Evolutionary conservation across 37 sponge, comb jelly and placozoan genomes (phyloP).

Genomic region (Theonella swinhoei): DNA sequence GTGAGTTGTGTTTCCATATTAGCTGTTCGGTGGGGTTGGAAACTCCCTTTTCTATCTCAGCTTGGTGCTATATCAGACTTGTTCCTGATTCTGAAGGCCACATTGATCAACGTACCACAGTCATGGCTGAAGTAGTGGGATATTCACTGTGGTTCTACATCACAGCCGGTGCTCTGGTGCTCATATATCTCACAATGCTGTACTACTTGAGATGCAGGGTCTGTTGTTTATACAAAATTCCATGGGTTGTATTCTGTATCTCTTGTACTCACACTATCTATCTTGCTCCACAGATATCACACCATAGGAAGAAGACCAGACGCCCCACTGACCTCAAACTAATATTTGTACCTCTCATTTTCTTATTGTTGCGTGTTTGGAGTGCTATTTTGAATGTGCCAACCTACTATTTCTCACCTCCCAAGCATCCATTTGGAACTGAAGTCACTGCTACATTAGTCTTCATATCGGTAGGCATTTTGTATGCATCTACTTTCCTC

Average conservation of each 20-base stretch:
- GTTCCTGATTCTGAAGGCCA: background rate
- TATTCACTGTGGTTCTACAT: background rate
- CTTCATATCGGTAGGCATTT: too few relatives aligned
- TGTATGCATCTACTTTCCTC: too few relatives aligned
- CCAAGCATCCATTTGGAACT: background rate
- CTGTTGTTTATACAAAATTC: too few relatives aligned
- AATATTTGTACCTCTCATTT: conserved; percentile 60
- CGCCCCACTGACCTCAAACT: conserved; percentile 46
- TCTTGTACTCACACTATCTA: too few relatives aligned
- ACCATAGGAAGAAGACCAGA: background rate
- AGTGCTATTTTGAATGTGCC: conserved; percentile 28
- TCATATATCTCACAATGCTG: background rate
- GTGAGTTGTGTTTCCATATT: too few relatives aligned
- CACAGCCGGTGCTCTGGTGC: background rate
- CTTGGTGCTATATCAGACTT: background rate
- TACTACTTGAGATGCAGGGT: background rate
- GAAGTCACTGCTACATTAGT: too few relatives aligned
- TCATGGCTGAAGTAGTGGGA: background rate
- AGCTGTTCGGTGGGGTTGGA: too few relatives aligned
- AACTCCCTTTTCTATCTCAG: background rate
- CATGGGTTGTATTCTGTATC: too few relatives aligned
- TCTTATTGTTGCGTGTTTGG: conserved; percentile 67
- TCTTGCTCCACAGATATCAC: too few relatives aligned
- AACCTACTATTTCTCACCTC: background rate
- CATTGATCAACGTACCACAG: background rate